Evolutionary conservation across 2,888 invertebrate species (phyloP).

Genomic region (Drosophila lacicola): DNA sequence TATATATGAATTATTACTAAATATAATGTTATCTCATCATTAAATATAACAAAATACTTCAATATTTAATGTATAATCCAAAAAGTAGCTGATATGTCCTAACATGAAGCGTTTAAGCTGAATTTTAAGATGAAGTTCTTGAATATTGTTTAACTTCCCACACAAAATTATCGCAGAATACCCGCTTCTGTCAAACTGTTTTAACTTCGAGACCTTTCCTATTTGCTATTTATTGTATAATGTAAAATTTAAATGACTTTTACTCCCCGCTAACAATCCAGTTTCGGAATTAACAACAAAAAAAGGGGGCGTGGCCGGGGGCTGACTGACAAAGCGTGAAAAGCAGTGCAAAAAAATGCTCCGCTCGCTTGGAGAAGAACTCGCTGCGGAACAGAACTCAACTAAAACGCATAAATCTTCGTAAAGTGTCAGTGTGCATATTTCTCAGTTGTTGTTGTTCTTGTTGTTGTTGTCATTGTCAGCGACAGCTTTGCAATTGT

Average conservation of each 20-base stretch:
- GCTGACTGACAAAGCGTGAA: slow-evolving; percentile 30
- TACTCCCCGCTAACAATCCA: slow-evolving; percentile 34
- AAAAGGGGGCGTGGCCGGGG: slow-evolving; percentile 1
- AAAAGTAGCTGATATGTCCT: not conserved
- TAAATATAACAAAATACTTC: not conserved
- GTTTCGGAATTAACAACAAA: slow-evolving; percentile 26
- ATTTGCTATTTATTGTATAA: slow-evolving; percentile 37
- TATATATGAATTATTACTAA: not conserved
- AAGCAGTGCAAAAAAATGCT: slow-evolving; percentile 53
- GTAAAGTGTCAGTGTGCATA: slow-evolving; percentile 79
- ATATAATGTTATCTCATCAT: not conserved
- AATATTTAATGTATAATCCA: not conserved
- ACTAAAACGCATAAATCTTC: slow-evolving; percentile 80
- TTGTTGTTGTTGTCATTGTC: slow-evolving; percentile 54
- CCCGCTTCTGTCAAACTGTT: slow-evolving; percentile 19
- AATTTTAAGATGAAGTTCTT: not conserved
- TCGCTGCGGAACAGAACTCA: slow-evolving; percentile 55
- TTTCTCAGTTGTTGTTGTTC: slow-evolving; percentile 58
- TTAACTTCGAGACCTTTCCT: slow-evolving; percentile 25
- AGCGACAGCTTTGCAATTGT: slow-evolving; percentile 61
- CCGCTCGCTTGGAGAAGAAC: slow-evolving; percentile 55
- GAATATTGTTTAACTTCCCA: not conserved
- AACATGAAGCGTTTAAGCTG: not conserved
- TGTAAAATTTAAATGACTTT: slow-evolving; percentile 42
- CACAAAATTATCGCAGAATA: not conserved